These are phyloP conservation scores for Daboia siamensis DNA, from an alignment of 2,113 vertebrate genomes.

Conservation along the genomic window DNA sequence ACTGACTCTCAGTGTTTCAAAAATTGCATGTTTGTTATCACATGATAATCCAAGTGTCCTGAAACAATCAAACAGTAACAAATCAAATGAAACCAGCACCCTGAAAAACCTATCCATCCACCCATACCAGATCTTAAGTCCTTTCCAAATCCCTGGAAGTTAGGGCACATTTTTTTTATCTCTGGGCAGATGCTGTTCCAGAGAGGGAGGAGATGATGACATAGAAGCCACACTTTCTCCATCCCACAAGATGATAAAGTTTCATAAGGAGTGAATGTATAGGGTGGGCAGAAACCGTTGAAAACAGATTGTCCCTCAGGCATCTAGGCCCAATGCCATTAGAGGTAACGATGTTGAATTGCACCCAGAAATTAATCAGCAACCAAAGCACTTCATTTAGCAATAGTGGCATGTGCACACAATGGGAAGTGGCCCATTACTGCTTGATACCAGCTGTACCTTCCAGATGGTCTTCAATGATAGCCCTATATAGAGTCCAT, in stretches of 20 bases:
- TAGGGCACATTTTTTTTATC: background rate
- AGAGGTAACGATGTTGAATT: background rate
- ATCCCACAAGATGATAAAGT: background rate
- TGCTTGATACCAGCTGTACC: background rate
- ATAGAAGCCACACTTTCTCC: background rate
- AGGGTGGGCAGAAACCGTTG: background rate
- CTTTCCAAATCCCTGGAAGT: background rate
- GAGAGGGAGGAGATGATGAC: background rate
- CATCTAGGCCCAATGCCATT: background rate
- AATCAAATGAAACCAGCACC: background rate
- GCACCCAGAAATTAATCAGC: background rate
- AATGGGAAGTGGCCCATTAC: background rate
- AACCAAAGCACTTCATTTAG: background rate
- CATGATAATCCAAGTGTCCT: background rate
- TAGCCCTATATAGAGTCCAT: background rate
- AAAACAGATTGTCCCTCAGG: background rate
- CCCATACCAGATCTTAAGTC: background rate
- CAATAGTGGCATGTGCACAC: background rate
- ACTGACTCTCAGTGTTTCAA: background rate
- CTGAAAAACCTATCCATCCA: background rate
- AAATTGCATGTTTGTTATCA: background rate
- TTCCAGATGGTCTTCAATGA: background rate
- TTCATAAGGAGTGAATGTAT: background rate
- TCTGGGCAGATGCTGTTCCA: background rate
- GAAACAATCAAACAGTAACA: background rate